Evolutionary conservation across 2,888 invertebrate genomes (phyloP).

Genomic region (Coenonympha glycerion): DNA sequence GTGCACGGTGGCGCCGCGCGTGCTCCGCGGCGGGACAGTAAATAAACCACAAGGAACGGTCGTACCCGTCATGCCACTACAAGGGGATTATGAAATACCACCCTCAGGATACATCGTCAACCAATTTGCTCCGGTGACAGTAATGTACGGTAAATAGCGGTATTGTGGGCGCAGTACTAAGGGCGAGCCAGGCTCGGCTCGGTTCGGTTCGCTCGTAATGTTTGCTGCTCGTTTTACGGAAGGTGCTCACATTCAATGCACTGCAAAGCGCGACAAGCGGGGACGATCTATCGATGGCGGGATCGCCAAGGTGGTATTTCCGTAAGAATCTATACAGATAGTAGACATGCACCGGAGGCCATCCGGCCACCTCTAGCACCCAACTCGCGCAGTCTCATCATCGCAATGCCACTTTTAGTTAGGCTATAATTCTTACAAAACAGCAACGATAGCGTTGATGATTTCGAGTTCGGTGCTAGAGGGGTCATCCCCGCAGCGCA

Average conservation of each 20-base stretch:
- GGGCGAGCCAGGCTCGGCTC: neutral
- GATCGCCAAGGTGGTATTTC: conserved; percentile 68
- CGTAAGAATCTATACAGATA: conserved; percentile 52
- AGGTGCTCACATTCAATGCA: conserved; percentile 24
- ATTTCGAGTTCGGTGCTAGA: conserved; percentile 1
- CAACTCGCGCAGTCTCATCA: neutral
- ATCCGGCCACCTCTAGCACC: conserved; percentile 25
- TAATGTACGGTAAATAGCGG: neutral
- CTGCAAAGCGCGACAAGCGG: conserved; percentile 31
- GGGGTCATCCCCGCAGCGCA: conserved; percentile 29
- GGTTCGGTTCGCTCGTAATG: conserved; percentile 24
- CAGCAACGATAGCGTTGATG: neutral
- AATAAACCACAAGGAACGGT: conserved; percentile 40
- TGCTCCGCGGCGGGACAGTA: conserved; percentile 35
- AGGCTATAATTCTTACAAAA: too few species aligned
- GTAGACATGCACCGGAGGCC: conserved; percentile 59
- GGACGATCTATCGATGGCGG: conserved; percentile 28
- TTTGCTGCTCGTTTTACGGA: conserved; percentile 58
- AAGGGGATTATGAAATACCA: conserved; percentile 66
- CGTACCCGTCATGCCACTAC: conserved; percentile 65
- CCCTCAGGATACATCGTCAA: conserved; percentile 44
- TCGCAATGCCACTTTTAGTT: neutral
- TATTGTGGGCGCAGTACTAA: neutral
- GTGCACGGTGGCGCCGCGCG: conserved; percentile 10
- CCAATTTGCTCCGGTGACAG: conserved; percentile 1